A percentile compares a stretch with the other conserved stretches of the same genome.
phyloP scores from a whole-genome alignment of 2,797 vertebrate genomes.

The Micrastur ruficollis region DNA sequence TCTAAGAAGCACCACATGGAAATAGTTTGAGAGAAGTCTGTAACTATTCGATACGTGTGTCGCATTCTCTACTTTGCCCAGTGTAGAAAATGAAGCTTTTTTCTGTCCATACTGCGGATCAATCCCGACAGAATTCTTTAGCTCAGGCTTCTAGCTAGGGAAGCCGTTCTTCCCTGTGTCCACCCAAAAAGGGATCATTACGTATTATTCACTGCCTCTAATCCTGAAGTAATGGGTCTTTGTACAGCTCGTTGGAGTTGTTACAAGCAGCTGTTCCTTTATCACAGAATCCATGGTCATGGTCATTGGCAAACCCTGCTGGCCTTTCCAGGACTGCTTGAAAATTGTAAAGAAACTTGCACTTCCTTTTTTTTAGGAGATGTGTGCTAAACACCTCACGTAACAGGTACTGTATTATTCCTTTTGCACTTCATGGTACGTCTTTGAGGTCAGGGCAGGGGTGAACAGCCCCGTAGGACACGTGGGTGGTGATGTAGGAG shows the following conservation, averaged over 20 bases:
- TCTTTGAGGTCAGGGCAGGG: background rate
- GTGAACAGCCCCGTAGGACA: background rate
- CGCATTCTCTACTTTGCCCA: background rate
- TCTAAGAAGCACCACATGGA: background rate
- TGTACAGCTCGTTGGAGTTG: background rate
- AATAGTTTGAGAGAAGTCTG: background rate
- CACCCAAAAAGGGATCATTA: background rate
- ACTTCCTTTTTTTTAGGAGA: background rate
- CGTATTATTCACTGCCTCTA: background rate
- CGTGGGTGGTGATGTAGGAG: background rate
- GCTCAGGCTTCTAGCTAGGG: background rate
- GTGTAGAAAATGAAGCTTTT: background rate
- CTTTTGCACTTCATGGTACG: background rate
- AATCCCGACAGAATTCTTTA: background rate
- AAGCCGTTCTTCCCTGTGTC: fast-evolving
- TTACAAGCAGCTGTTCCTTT: background rate
- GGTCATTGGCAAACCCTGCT: background rate
- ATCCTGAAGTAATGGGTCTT: background rate
- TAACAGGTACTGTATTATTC: background rate
- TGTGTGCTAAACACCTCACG: background rate
- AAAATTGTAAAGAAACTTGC: background rate
- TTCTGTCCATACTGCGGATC: fast-evolving
- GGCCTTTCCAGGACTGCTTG: background rate
- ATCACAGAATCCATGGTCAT: background rate
- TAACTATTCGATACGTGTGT: background rate